A percentile compares a stretch with the other conserved stretches of the same genome.
Conservation (phyloP, 2,113 vertebrate genomes). For the Otis tarda region DNA sequence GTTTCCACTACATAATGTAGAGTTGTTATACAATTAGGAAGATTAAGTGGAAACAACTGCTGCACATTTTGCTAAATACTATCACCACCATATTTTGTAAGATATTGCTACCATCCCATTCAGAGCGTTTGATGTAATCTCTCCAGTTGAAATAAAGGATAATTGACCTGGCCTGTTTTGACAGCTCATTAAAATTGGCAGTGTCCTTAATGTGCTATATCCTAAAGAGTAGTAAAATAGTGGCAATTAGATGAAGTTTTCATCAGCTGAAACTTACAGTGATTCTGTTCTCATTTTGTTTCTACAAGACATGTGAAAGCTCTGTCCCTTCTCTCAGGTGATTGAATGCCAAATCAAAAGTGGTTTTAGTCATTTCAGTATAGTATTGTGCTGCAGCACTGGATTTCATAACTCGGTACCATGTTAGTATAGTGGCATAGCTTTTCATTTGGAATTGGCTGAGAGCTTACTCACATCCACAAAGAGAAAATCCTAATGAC, state of each 20-base stretch:
- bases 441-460: neutral
- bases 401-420: neutral
- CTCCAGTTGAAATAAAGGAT: neutral
- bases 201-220: neutral
- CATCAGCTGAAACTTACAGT: neutral
- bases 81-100: neutral
- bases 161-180: neutral
- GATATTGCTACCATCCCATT: neutral
- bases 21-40: neutral
- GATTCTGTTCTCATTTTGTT: neutral
- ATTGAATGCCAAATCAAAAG: neutral
- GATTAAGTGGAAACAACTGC: neutral
- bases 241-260: neutral
- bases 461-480: neutral
- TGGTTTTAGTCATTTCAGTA: neutral
- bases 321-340: neutral
- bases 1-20: neutral
- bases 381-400: neutral
- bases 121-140: neutral
- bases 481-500: neutral
- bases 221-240: neutral
- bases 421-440: neutral
- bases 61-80: neutral
- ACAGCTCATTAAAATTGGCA: neutral
- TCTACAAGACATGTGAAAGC: neutral